A percentile compares a stretch with the other conserved stretches of the same genome.
phyloP scores from a whole-genome alignment of 35 echinoderm and acorn worm genomes.

The Lytechinus variegatus region DNA sequence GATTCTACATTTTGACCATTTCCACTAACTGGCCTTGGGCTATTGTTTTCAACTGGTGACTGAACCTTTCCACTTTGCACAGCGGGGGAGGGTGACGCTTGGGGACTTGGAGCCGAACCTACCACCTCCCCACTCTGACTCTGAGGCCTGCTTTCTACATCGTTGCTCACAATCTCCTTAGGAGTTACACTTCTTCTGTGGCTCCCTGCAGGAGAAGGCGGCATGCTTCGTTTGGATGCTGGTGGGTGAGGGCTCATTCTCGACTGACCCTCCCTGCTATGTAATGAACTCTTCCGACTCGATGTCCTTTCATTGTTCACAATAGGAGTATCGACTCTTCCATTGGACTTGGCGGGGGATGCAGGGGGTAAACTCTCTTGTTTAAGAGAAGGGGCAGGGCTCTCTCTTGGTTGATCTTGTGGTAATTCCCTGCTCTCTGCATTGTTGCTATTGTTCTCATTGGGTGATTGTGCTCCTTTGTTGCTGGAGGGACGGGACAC shows the following conservation, averaged over 20 bases:
- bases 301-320: not conserved
- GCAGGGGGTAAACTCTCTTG: not conserved
- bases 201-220: not conserved
- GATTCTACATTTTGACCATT: not conserved
- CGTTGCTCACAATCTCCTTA: not conserved
- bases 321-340: not conserved
- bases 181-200: not conserved
- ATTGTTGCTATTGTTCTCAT: constrained; percentile 25
- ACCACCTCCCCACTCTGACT: not conserved
- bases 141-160: not conserved
- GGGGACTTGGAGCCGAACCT: not conserved
- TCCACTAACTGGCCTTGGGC: not conserved
- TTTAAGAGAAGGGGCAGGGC: not conserved
- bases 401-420: not conserved
- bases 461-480: not conserved
- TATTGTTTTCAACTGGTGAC: not conserved
- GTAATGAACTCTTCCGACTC: not conserved
- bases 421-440: not conserved
- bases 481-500: not conserved
- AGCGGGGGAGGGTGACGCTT: not conserved
- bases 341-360: not conserved
- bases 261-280: not conserved
- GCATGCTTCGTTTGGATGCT: not conserved
- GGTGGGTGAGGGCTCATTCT: constrained; percentile 4
- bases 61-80: not conserved